Evolutionary conservation across 2,888 invertebrate genomes (phyloP).

Genomic region (Balanococcus diminutus): DNA sequence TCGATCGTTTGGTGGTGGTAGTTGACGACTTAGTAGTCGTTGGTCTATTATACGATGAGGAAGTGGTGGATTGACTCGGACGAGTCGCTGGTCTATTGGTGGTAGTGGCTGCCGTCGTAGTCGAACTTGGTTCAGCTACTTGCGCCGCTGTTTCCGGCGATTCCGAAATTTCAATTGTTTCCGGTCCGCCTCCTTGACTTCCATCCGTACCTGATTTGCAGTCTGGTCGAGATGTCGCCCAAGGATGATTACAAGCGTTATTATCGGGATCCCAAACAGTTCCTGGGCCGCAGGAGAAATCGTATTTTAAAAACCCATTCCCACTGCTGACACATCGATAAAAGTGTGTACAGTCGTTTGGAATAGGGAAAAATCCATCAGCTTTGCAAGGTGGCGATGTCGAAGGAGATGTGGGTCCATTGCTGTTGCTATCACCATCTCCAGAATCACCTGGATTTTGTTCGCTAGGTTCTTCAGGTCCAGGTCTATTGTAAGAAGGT

Average conservation of each 20-base stretch:
- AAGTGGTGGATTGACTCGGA: not conserved
- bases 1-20: not conserved
- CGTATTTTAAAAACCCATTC: slow-evolving; percentile 62
- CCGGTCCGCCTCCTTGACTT: not conserved
- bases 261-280: slow-evolving; percentile 69
- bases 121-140: slow-evolving; percentile 33
- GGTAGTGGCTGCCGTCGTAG: slow-evolving; percentile 40
- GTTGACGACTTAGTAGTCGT: not conserved
- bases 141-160: slow-evolving; percentile 51
- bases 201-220: slow-evolving; percentile 49
- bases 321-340: slow-evolving; percentile 61
- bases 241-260: slow-evolving; percentile 74
- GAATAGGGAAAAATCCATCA: slow-evolving; percentile 59
- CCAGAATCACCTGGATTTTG: not conserved
- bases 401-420: slow-evolving; percentile 41
- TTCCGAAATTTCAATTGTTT: slow-evolving; percentile 37
- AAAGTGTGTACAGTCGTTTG: slow-evolving; percentile 62
- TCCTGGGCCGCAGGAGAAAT: slow-evolving; percentile 66
- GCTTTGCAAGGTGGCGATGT: slow-evolving; percentile 57
- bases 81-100: not conserved
- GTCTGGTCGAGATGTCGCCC: slow-evolving; percentile 63
- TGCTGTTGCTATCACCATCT: slow-evolving; percentile 1
- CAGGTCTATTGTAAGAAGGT: slow-evolving; percentile 55
- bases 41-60: not conserved
- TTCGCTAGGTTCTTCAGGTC: slow-evolving; percentile 6